A percentile compares a stretch with the other conserved stretches of the same genome.
phyloP scores from a whole-genome alignment of 2,888 invertebrate species.

The Sarcophaga variegata region DNA sequence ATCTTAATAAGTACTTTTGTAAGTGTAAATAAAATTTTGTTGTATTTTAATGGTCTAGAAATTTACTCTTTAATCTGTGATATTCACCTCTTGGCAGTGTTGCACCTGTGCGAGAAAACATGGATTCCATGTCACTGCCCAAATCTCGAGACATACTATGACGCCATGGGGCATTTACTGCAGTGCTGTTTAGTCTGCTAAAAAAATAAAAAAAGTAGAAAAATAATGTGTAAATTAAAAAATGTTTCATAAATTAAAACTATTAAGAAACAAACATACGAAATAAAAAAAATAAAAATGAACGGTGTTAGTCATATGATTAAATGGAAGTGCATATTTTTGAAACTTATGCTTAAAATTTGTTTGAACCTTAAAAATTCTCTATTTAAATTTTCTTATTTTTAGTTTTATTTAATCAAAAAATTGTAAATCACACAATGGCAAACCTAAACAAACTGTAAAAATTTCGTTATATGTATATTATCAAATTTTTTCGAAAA shows the following conservation, averaged over 20 bases:
- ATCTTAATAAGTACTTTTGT: constrained; percentile 54
- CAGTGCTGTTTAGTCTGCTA: constrained; percentile 78
- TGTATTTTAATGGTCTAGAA: constrained; percentile 79
- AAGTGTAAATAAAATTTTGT: constrained; percentile 62
- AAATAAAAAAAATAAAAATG: too few relatives aligned
- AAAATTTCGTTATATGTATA: too few relatives aligned
- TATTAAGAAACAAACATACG: neutral
- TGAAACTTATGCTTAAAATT: neutral
- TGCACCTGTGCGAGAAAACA: constrained; percentile 85
- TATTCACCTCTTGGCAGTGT: constrained; percentile 88
- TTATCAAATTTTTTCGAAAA: too few relatives aligned
- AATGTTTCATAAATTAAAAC: neutral
- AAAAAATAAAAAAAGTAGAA: constrained; percentile 39
- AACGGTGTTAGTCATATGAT: neutral
- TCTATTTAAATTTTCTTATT: neutral
- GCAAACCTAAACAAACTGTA: too few relatives aligned
- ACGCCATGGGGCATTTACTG: constrained; percentile 83
- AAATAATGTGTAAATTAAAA: neutral
- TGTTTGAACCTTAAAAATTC: neutral
- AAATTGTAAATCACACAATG: neutral
- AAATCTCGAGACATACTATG: constrained; percentile 86
- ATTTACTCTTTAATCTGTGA: constrained; percentile 82
- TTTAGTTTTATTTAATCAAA: neutral
- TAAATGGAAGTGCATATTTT: neutral
- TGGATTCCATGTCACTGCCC: constrained; percentile 88